Percentiles rank a stretch among this genome's conserved stretches.
Conservation (phyloP, 2,113 vertebrate genomes). For the Phylloscopus trochiloides region DNA sequence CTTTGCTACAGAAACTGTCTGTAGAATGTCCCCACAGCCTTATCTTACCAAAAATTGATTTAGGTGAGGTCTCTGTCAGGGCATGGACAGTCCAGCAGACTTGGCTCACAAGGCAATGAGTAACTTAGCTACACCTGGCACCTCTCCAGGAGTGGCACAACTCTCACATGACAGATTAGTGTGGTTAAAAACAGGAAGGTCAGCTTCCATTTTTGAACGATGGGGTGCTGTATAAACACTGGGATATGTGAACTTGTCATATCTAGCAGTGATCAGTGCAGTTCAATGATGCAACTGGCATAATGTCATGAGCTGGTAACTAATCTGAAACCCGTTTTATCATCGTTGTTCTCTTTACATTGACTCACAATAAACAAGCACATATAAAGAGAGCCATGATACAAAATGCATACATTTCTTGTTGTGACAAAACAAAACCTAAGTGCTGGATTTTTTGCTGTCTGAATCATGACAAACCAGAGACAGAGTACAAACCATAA, state of each 20-base stretch:
- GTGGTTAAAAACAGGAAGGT: slow-evolving; percentile 8
- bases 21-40: neutral
- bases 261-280: neutral
- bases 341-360: neutral
- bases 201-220: neutral
- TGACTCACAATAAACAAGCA: neutral
- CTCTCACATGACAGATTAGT: neutral
- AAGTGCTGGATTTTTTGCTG: neutral
- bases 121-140: neutral
- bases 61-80: neutral
- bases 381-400: neutral
- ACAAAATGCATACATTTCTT: neutral
- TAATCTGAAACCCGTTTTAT: neutral
- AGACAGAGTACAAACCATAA: neutral
- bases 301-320: neutral
- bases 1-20: neutral
- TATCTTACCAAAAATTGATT: neutral
- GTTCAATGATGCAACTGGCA: neutral
- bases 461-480: neutral
- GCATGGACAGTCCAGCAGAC: neutral
- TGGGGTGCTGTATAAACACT: neutral
- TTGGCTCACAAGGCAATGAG: neutral
- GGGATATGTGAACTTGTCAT: neutral
- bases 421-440: neutral
- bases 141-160: neutral